phyloP scores from a whole-genome alignment of 2,113 vertebrate genomes.

The Rana temporaria region DNA sequence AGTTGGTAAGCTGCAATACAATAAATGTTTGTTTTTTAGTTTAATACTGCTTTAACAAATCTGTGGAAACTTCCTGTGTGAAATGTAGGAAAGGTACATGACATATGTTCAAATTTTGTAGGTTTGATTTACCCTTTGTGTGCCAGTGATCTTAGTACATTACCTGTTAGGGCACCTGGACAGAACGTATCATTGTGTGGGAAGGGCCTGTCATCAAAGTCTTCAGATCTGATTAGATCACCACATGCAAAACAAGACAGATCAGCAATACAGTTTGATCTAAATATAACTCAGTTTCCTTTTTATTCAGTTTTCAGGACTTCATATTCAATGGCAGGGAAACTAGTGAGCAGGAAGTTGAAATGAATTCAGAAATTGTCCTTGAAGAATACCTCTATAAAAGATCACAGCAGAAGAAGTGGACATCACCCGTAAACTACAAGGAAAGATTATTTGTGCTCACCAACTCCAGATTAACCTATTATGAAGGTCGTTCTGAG shows the following conservation, averaged over 20 bases:
- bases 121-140: too few species aligned
- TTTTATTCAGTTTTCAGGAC: conserved; percentile 60
- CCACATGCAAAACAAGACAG: background rate
- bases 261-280: background rate
- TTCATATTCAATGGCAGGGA: conserved; percentile 77
- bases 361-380: conserved; percentile 86
- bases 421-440: conserved; percentile 92
- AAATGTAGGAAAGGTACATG: too few species aligned
- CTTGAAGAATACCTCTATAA: conserved; percentile 91
- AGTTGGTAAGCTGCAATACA: too few species aligned
- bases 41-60: too few species aligned
- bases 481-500: conserved; percentile 89
- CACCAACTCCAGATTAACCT: conserved; percentile 82
- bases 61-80: too few species aligned
- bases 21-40: too few species aligned
- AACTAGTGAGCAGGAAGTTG: conserved; percentile 70
- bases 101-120: too few species aligned
- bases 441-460: conserved; percentile 92
- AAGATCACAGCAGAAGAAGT: conserved; percentile 93
- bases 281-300: background rate
- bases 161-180: too few species aligned
- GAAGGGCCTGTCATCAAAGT: too few species aligned
- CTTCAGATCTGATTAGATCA: too few species aligned
- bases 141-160: too few species aligned
- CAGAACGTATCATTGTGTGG: too few species aligned